Evolutionary conservation across 2,113 vertebrate species (phyloP).

Genomic region (Rhinichthys klamathensis): DNA sequence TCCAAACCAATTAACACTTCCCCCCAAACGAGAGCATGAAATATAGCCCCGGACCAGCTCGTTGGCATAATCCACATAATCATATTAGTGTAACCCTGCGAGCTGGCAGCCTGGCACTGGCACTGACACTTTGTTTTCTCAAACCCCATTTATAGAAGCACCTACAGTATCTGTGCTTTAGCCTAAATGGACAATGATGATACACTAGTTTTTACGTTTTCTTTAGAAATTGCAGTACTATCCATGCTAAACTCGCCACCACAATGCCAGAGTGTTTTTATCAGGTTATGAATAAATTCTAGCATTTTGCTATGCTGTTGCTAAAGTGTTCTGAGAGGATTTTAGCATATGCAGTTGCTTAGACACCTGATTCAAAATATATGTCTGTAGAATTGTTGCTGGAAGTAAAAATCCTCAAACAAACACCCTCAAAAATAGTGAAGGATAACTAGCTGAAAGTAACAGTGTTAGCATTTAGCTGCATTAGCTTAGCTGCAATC

Average conservation of each 20-base stretch:
- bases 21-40: slow-evolving; percentile 71
- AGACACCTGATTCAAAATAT: background rate
- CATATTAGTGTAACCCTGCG: slow-evolving; percentile 73
- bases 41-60: slow-evolving; percentile 61
- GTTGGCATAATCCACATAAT: slow-evolving; percentile 81
- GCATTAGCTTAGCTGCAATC: background rate
- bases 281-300: background rate
- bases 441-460: background rate
- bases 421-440: background rate
- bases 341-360: background rate
- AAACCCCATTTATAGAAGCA: slow-evolving; percentile 4
- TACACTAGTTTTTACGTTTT: background rate
- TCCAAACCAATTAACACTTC: slow-evolving; percentile 76
- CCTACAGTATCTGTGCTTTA: background rate
- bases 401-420: background rate
- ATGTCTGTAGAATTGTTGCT: background rate
- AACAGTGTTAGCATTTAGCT: background rate
- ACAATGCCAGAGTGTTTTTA: background rate
- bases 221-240: background rate
- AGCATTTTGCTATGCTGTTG: background rate
- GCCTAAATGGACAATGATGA: background rate
- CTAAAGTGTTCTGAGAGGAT: background rate
- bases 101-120: slow-evolving; percentile 60
- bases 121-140: background rate
- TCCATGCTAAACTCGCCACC: background rate